Evolutionary conservation across 2,888 invertebrate species (phyloP).

Genomic region (Andrena bucephala): DNA sequence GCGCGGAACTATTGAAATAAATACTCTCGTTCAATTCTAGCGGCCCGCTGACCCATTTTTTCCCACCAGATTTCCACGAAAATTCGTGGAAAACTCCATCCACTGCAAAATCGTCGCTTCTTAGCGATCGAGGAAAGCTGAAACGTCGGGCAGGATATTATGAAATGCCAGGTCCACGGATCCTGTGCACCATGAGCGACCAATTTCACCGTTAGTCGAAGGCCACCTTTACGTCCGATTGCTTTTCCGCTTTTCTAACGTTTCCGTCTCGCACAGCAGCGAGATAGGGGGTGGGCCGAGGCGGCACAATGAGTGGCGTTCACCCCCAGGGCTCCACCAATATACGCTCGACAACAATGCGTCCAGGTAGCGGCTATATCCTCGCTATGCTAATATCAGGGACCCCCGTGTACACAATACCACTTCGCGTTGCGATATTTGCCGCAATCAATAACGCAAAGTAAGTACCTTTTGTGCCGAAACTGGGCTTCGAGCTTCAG

Average conservation of each 20-base stretch:
- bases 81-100: neutral
- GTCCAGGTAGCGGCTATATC: constrained; percentile 55
- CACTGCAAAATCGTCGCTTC: neutral
- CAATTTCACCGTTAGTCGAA: neutral
- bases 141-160: no score
- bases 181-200: no score
- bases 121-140: neutral
- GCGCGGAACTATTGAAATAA: constrained; percentile 41
- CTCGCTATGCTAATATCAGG: constrained; percentile 72
- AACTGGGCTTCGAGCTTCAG: constrained; percentile 16
- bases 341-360: constrained; percentile 62
- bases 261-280: constrained; percentile 7
- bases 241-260: constrained; percentile 38
- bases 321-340: constrained; percentile 52
- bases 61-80: constrained; percentile 13
- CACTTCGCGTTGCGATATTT: constrained; percentile 73
- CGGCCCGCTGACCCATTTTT: constrained; percentile 57
- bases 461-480: constrained; percentile 69
- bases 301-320: constrained; percentile 57
- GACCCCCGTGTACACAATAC: constrained; percentile 60
- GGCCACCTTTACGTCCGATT: constrained; percentile 13
- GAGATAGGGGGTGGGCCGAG: constrained; percentile 27
- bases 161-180: no score
- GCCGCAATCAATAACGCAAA: constrained; percentile 76
- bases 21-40: constrained; percentile 28